phyloP scores from a whole-genome alignment of 92 coral and sea anemone genomes.

The Zoanthus sociatus region DNA sequence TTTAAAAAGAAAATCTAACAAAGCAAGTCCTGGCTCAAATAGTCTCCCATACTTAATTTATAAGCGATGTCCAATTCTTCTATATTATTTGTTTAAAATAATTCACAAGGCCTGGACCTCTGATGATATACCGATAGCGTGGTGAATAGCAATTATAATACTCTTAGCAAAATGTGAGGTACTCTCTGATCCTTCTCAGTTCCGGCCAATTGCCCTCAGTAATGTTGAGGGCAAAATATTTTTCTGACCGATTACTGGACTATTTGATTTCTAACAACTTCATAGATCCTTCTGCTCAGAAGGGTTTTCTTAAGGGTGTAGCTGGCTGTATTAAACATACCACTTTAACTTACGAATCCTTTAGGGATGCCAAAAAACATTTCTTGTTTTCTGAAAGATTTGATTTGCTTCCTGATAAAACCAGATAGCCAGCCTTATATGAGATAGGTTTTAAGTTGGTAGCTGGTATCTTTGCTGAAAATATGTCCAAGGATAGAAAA shows the following conservation, averaged over 20 bases:
- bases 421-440: too few relatives aligned
- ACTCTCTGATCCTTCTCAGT: background rate
- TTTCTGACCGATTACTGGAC: background rate
- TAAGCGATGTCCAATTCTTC: background rate
- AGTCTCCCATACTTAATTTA: background rate
- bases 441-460: too few relatives aligned
- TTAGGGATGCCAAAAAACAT: too few relatives aligned
- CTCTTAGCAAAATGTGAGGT: background rate
- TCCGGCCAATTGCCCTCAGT: slow-evolving; percentile 3
- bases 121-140: background rate
- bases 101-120: background rate
- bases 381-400: too few relatives aligned
- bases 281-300: slow-evolving; percentile 28
- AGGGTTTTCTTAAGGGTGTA: slow-evolving; percentile 8
- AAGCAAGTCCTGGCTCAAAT: slow-evolving; percentile 21
- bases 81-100: background rate
- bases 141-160: background rate
- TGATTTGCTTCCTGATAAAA: too few relatives aligned
- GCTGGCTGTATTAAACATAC: too few relatives aligned
- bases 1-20: background rate
- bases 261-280: background rate
- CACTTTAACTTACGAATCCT: too few relatives aligned
- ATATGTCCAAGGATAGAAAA: too few relatives aligned
- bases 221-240: slow-evolving; percentile 20
- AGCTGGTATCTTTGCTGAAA: too few relatives aligned